Percentiles rank a stretch among this genome's conserved stretches.
Evolutionary conservation across 1,140 invertebrate species (phyloP).

Genomic region (Pseudomyrmex sp.): DNA sequence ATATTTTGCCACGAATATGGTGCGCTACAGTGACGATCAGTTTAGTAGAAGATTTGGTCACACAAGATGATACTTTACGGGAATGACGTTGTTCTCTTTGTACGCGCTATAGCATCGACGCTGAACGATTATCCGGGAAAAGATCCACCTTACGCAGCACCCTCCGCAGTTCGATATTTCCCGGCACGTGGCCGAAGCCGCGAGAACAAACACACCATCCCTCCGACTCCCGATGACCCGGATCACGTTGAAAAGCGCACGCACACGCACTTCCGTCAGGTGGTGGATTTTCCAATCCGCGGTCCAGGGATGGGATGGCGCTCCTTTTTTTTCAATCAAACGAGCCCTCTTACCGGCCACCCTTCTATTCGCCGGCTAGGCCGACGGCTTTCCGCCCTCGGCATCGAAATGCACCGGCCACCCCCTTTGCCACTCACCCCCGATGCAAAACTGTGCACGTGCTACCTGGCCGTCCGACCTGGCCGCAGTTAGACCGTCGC

Average conservation of each 20-base stretch:
- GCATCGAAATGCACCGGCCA: constrained; percentile 59
- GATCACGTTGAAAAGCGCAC: constrained; percentile 7
- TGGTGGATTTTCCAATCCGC: not conserved
- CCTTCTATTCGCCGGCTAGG: constrained; percentile 20
- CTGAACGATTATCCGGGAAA: not conserved
- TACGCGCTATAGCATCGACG: not conserved
- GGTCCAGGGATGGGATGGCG: not conserved
- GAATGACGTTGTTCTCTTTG: constrained; percentile 17
- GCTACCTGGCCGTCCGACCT: constrained; percentile 65
- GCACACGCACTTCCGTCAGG: not conserved
- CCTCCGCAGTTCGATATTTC: constrained; percentile 9
- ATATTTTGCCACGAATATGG: too few species aligned
- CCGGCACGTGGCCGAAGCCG: constrained; percentile 22
- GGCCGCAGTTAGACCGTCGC: constrained; percentile 55
- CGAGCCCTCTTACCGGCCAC: not conserved
- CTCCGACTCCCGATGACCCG: not conserved
- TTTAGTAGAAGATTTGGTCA: too few species aligned
- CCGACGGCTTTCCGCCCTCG: constrained; percentile 59
- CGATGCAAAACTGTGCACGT: constrained; percentile 67
- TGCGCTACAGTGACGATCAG: too few species aligned
- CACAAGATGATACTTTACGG: constrained; percentile 5
- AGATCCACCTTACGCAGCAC: not conserved
- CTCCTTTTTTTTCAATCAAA: not conserved
- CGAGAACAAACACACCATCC: not conserved
- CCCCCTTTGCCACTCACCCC: constrained; percentile 12